These are phyloP conservation scores for Drosophila testacea DNA, from an alignment of 2,888 invertebrate species.

Conservation along the genomic window DNA sequence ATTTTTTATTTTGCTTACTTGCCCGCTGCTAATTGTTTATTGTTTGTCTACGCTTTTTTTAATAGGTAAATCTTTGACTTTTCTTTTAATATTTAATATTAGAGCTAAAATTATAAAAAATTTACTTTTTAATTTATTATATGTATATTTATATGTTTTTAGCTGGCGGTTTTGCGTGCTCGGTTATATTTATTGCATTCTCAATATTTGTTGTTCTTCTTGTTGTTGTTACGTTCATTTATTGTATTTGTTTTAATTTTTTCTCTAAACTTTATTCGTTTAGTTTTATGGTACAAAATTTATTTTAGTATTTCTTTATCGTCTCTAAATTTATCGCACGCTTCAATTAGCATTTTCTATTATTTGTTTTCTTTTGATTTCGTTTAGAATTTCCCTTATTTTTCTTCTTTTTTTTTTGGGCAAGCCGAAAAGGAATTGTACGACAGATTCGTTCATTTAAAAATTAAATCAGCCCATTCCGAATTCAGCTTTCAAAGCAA, in stretches of 20 bases:
- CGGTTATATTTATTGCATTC: slow-evolving; percentile 28
- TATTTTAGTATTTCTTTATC: slow-evolving; percentile 11
- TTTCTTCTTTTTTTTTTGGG: neutral
- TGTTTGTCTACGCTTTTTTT: slow-evolving; percentile 30
- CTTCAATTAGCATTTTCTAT: slow-evolving; percentile 1
- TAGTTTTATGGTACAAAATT: slow-evolving; percentile 39
- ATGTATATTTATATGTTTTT: slow-evolving; percentile 34
- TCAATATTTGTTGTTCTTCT: slow-evolving; percentile 26
- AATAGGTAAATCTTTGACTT: slow-evolving; percentile 71
- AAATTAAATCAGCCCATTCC: slow-evolving; percentile 1
- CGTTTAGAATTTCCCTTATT: slow-evolving; percentile 2
- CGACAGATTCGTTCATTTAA: neutral
- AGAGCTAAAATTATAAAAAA: slow-evolving; percentile 72
- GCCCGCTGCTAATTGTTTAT: slow-evolving; percentile 53
- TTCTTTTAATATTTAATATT: slow-evolving; percentile 63
- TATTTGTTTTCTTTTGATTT: slow-evolving; percentile 19
- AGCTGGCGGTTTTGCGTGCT: slow-evolving; percentile 41
- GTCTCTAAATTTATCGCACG: slow-evolving; percentile 7
- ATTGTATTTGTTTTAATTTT: slow-evolving; percentile 4
- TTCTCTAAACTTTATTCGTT: slow-evolving; percentile 25
- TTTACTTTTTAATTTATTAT: slow-evolving; percentile 35
- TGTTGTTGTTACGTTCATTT: slow-evolving; percentile 4
- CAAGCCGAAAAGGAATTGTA: slow-evolving; percentile 10
- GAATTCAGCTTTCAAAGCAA: slow-evolving; percentile 8
- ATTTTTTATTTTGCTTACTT: slow-evolving; percentile 21